Conservation (phyloP, 2,113 vertebrate genomes). For the Erythrocercus mccallii region DNA sequence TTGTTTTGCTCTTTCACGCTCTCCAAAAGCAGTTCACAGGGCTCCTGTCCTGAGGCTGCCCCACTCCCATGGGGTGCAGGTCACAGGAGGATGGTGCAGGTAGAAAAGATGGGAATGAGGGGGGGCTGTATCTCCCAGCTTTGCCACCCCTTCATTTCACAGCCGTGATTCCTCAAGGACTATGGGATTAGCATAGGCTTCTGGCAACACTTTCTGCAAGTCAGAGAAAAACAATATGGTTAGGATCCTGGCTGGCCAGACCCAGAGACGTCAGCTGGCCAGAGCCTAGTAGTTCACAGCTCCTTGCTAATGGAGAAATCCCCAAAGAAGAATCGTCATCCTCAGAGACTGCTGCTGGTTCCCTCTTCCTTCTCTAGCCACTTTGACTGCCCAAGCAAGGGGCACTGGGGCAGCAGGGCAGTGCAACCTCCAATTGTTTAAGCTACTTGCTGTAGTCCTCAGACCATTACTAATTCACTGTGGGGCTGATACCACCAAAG, state of each 20-base stretch:
- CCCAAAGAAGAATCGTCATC: not conserved
- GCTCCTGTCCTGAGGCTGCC: not conserved
- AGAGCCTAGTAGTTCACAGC: not conserved
- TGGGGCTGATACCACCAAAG: not conserved
- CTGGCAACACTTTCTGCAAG: slow-evolving; percentile 44
- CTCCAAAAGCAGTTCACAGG: not conserved
- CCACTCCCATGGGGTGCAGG: not conserved
- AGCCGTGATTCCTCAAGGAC: slow-evolving; percentile 38
- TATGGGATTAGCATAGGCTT: not conserved
- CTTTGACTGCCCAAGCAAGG: not conserved
- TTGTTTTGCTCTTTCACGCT: not conserved
- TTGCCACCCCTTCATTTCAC: not conserved
- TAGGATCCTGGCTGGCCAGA: not conserved
- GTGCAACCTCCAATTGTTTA: not conserved
- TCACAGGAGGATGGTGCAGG: not conserved
- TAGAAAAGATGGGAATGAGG: not conserved
- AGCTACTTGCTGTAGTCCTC: not conserved
- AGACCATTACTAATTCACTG: not conserved
- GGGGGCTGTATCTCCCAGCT: not conserved
- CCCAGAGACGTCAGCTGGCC: not conserved
- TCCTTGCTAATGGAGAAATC: not conserved
- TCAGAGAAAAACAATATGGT: slow-evolving; percentile 11
- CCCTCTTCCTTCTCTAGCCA: not conserved
- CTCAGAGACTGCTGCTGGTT: not conserved
- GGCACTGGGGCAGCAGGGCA: not conserved